Evolutionary conservation across 2,888 invertebrate species (phyloP), one percentile per base, ranked within the genome.

Genomic region (Exocentrus adspersus): DNA sequence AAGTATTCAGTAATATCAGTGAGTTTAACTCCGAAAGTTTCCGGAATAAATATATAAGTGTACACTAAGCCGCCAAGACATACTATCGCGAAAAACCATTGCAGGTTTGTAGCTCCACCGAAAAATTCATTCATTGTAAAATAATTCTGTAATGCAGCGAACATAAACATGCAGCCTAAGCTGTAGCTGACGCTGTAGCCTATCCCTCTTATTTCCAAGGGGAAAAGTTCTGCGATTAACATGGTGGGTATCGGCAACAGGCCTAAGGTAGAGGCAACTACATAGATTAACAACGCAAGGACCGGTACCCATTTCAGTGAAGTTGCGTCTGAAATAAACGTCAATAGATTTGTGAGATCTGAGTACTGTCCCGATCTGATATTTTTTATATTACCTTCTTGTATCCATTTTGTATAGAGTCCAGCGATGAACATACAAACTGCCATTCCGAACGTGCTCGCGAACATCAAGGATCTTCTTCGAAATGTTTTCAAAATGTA

Each of bases 171-270:
- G 70, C 87, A 86, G 0, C 86, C 87, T 65, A 86, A 78, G 41
- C 85, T 85, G 75, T 86, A 86, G 6, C 87, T 86, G 67, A 65
- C 56, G 28, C 61, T 67, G 53, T 64, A 67, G 0, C 87, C 87
- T 14, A 87, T 79, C 2, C 87, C 87, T 32, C 88, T 82, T 42
- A 88, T 87, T 66, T 87, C 86, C 2, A 86, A 81, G 0, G 88
- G 88, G 72, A 87, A 88, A 5, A 88, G 77, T 80, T 88, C 88
- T 0, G 88, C 87, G 0, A 87, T 87, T 84, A 88, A 85, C 52
- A 87, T 87, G 86, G 87, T 87, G 0, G 88, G 88, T 17, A 88
- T 86, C 3, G 86, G 86, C 28, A 88, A 79, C 67, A 88, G 80
- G 0, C 87, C 87, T 32, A 87, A 80, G 84, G 87, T 87, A 7